Evolutionary conservation across 1,140 invertebrate genomes (phyloP), one percentile per base, ranked within the genome.

Genomic region (Mycetomoellerius zeteki): DNA sequence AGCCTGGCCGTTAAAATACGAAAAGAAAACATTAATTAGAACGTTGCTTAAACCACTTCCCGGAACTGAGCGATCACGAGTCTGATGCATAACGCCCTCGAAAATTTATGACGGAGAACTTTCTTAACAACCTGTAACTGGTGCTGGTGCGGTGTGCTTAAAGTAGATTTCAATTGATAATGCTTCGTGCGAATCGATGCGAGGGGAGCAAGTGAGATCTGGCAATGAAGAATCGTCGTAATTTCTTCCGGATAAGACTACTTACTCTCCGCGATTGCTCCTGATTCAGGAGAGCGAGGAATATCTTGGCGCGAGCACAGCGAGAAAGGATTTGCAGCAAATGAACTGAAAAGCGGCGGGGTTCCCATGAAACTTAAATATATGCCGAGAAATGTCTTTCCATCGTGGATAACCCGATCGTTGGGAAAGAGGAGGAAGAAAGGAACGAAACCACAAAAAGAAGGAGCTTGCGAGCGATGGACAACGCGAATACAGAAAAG

Each of bases 351-450:
- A 56, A 62, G 81, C 62, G 86, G 69, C 87, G 85, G 85, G 85
- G 90, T 92, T 86, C 86, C 89, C 92, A 93, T 94, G 90, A 92
- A 94, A 94, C 93, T 94, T 92, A 94, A 94, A 94, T 90, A 92
- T 90, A 92, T 90, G 90, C 77, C 89, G 81, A 92, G 91, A 86
- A 91, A 89, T 86, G 89, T 90, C 92, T 80, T 71, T n/a, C 64
- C 73, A 72, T 69, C 82, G 52, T 91, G 90, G 90, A 92, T 91
- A 78, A 65, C 52, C 52, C 73, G 71, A 54, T 50, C 73, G 78
- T 87, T 62, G 27, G 80, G 56, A 64, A 50, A 58, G 43, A 60
- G 37, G 87, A 14, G 47, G n/a, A 56, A 21, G 69, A 87, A 82
- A 86, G 56, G 43, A 33, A 24, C 52, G 16, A 14, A 14, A 0